Evolutionary conservation across 2,797 vertebrate species (phyloP).

Genomic region (Coregonus suidteri): DNA sequence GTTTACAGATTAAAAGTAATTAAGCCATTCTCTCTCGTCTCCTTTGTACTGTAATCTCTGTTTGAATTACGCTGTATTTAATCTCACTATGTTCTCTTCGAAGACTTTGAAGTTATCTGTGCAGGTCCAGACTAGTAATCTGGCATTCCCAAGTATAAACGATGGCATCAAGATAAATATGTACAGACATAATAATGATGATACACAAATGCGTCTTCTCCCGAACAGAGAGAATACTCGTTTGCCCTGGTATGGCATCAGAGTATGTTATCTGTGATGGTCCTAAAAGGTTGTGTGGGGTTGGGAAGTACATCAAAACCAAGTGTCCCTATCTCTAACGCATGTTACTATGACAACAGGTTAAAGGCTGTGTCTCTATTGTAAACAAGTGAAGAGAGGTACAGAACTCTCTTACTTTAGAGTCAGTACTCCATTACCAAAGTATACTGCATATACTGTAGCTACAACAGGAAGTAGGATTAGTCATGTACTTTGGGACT

Average conservation of each 20-base stretch:
- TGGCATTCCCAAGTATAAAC: conserved; percentile 77
- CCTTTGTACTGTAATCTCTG: conserved; percentile 66
- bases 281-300: conserved; percentile 50
- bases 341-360: not conserved
- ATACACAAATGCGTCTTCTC: conserved; percentile 57
- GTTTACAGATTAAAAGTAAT: conserved; percentile 68
- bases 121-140: conserved; percentile 72
- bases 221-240: conserved; percentile 60
- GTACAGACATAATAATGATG: conserved; percentile 79
- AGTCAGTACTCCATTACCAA: not conserved
- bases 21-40: conserved; percentile 64
- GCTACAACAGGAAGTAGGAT: no score
- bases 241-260: conserved; percentile 61
- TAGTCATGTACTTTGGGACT: not conserved
- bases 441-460: not conserved
- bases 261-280: conserved; percentile 58
- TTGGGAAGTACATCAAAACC: conserved; percentile 51
- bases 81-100: conserved; percentile 66
- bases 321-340: conserved; percentile 37
- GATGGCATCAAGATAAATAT: conserved; percentile 74
- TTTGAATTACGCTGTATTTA: conserved; percentile 65
- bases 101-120: conserved; percentile 72
- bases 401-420: not conserved
- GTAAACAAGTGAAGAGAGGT: not conserved
- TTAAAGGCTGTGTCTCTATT: not conserved